Evolutionary conservation across 1,140 invertebrate species (phyloP), one percentile per base, ranked within the genome.

Genomic region (Oncopodura yosiiana): DNA sequence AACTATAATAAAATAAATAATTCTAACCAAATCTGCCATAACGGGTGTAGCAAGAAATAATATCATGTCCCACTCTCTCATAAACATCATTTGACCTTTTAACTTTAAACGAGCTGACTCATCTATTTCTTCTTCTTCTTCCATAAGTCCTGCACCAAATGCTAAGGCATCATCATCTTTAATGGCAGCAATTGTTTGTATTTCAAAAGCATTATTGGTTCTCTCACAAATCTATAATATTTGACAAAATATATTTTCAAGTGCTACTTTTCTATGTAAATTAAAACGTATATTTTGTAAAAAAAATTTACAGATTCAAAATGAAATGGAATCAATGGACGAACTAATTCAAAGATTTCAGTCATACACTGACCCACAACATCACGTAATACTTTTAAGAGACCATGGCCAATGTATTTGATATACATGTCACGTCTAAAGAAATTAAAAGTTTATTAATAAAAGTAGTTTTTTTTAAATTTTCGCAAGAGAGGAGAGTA

Each of bases 11-110:
- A n/a, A n/a, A n/a, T n/a, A n/a, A n/a, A n/a, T n/a, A n/a, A n/a
- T n/a, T n/a, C 86, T 83, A 41, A 89, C 85, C 8, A 97, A 71
- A 69, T 93, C 89, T 0, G 87, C 85, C 86, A 96, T 92, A 55
- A 96, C 86, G 0, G 94, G 94, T 0, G 91, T 95, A 14, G 87
- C 92, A 19, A 97, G 74, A 68, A 94, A 97, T 78, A 95, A 87
- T 73, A 97, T 92, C 81, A 91, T 87, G 58, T 87, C 81, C 94
- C 93, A 97, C 65, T 94, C 91, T 55, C 90, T 86, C 87, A 97
- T 94, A 68, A 91, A 94, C 65, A 96, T 84, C 93, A 98, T 97
- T 78, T 96, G 92, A 64, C 92, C 91, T 87, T 66, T 53, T 9
- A 42, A 37, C n/a, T 52, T 27, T 24, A 39, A 26, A 49, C 5